phyloP scores from a whole-genome alignment of 2,888 invertebrate species.

The Chrysina gloriosa region DNA sequence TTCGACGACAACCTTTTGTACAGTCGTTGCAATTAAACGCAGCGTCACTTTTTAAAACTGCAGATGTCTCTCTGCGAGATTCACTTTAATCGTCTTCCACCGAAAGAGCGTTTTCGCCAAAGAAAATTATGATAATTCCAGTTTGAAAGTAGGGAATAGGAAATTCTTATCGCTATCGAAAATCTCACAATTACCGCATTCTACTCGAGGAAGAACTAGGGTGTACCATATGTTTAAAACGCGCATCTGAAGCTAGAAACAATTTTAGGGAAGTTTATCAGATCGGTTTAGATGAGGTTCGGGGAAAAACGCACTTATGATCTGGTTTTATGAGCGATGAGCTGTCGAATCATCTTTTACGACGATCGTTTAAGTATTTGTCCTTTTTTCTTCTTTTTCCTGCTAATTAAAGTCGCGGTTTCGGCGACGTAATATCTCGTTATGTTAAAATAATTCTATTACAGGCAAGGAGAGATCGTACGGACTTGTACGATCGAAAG shows the following conservation, averaged over 20 bases:
- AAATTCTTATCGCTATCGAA: not conserved
- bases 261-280: conserved; percentile 10
- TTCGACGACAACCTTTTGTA: not conserved
- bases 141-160: not conserved
- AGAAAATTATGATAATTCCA: too few species aligned
- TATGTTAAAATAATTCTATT: conserved; percentile 2
- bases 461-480: conserved; percentile 4
- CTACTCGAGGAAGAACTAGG: too few species aligned
- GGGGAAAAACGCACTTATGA: not conserved
- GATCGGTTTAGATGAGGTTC: not conserved
- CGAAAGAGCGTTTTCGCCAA: too few species aligned
- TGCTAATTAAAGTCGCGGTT: not conserved
- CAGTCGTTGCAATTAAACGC: conserved; percentile 11
- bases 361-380: not conserved
- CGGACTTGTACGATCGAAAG: conserved; percentile 20
- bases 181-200: conserved; percentile 12
- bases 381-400: not conserved
- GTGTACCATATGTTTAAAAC: not conserved
- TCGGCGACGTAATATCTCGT: not conserved
- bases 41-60: not conserved
- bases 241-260: not conserved
- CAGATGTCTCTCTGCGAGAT: not conserved
- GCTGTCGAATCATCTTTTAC: too few species aligned
- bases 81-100: too few species aligned
- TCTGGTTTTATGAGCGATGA: conserved; percentile 5